Percentiles rank a stretch among this genome's conserved stretches.
Conservation (phyloP, 2,113 vertebrate species). For the Cephalopterus ornatus region DNA sequence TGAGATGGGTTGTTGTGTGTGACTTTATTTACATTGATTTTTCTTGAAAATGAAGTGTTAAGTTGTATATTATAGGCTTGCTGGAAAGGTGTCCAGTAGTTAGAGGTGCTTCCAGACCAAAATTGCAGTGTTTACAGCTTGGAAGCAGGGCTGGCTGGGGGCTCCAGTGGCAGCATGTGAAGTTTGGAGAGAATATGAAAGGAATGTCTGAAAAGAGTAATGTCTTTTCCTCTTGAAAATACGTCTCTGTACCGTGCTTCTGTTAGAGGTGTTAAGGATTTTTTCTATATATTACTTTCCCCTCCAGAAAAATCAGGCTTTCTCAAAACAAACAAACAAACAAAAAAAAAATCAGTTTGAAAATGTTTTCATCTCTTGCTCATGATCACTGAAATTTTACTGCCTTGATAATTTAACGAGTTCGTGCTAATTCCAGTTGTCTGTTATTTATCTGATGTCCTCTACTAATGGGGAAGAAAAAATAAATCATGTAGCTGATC, state of each 20-base stretch:
- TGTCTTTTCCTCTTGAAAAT: background rate
- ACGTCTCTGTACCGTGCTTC: background rate
- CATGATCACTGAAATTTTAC: background rate
- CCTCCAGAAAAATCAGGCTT: background rate
- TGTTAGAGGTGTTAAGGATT: background rate
- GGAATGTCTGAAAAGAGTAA: background rate
- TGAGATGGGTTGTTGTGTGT: background rate
- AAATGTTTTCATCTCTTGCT: background rate
- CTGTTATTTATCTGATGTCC: background rate
- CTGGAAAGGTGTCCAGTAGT: slow-evolving; percentile 7
- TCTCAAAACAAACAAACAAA: background rate
- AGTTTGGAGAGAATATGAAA: background rate
- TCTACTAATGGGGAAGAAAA: background rate
- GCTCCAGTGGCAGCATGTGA: background rate
- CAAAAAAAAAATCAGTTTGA: background rate
- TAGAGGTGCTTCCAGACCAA: background rate
- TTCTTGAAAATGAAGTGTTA: slow-evolving; percentile 63
- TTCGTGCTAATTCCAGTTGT: background rate
- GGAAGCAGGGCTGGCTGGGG: background rate
- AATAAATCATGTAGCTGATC: background rate
- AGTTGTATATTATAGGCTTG: slow-evolving; percentile 35
- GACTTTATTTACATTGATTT: slow-evolving; percentile 72
- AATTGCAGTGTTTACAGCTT: slow-evolving; percentile 44
- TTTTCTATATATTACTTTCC: background rate
- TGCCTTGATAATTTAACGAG: background rate